phyloP scores from a whole-genome alignment of 53 echinoderm and acorn worm genomes.

The Actinopyga echinites region DNA sequence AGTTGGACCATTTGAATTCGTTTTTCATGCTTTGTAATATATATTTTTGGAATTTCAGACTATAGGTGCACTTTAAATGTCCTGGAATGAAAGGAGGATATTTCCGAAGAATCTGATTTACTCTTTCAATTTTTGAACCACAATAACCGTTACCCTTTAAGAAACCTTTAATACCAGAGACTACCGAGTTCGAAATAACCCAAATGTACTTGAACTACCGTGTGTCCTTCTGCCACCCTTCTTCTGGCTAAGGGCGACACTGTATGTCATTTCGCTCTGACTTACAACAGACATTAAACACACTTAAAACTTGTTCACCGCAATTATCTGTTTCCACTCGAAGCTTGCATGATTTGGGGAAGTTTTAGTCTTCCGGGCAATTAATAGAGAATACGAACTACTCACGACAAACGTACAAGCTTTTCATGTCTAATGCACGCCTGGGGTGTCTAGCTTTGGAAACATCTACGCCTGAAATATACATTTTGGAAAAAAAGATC shows the following conservation, averaged over 20 bases:
- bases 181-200: neutral
- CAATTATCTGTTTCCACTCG: constrained; percentile 36
- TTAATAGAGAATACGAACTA: neutral
- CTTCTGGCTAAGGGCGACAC: constrained; percentile 14
- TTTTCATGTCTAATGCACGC: constrained; percentile 33
- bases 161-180: no score
- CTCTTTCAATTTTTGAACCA: no score
- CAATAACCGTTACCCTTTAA: no score
- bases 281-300: constrained; percentile 34
- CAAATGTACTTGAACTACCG: constrained; percentile 19
- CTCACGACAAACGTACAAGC: neutral
- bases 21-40: no score
- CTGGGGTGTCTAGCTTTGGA: neutral
- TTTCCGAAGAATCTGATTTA: no score
- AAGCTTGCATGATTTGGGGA: constrained; percentile 22
- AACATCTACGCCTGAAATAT: constrained; percentile 28
- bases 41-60: no score
- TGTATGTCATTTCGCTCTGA: constrained; percentile 27
- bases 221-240: neutral
- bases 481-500: constrained; percentile 21
- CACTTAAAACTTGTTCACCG: constrained; percentile 30
- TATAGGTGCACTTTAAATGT: no score
- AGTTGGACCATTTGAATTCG: no score
- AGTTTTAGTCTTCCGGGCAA: constrained; percentile 15
- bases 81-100: no score